Evolutionary conservation across 1,140 invertebrate genomes (phyloP).

Genomic region (Listronotus oregonensis): DNA sequence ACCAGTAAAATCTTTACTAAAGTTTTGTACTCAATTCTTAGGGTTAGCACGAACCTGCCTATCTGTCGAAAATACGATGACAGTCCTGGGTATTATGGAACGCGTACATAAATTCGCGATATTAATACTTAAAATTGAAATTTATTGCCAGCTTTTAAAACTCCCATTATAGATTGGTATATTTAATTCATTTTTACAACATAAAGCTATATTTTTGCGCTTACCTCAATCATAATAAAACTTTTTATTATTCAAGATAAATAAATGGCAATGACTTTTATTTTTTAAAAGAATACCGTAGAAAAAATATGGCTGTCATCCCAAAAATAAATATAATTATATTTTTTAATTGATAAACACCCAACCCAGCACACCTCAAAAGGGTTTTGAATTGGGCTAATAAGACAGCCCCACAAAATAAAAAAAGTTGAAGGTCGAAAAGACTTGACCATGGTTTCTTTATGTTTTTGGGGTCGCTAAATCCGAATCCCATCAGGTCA

Average conservation of each 20-base stretch:
- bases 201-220: not conserved
- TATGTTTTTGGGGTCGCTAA: too few relatives aligned
- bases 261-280: not conserved
- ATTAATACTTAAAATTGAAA: conserved; percentile 42
- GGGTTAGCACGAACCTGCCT: not conserved
- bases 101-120: conserved; percentile 43
- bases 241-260: conserved; percentile 24
- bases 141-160: conserved; percentile 40
- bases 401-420: too few relatives aligned
- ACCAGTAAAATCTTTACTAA: too few relatives aligned
- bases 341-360: too few relatives aligned
- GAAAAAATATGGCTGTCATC: too few relatives aligned
- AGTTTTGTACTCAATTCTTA: too few relatives aligned
- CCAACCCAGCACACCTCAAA: too few relatives aligned
- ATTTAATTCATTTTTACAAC: conserved; percentile 14
- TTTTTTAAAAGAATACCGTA: not conserved
- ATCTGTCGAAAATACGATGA: conserved; percentile 42
- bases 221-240: conserved; percentile 32
- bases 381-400: too few relatives aligned
- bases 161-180: conserved; percentile 26
- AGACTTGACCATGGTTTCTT: too few relatives aligned
- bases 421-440: too few relatives aligned
- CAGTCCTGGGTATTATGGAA: conserved; percentile 44
- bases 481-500: too few relatives aligned
- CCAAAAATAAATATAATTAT: too few relatives aligned